These are phyloP conservation scores for Exephanes ischioxanthus DNA, from an alignment of 2,888 invertebrate species.

Conservation along the genomic window DNA sequence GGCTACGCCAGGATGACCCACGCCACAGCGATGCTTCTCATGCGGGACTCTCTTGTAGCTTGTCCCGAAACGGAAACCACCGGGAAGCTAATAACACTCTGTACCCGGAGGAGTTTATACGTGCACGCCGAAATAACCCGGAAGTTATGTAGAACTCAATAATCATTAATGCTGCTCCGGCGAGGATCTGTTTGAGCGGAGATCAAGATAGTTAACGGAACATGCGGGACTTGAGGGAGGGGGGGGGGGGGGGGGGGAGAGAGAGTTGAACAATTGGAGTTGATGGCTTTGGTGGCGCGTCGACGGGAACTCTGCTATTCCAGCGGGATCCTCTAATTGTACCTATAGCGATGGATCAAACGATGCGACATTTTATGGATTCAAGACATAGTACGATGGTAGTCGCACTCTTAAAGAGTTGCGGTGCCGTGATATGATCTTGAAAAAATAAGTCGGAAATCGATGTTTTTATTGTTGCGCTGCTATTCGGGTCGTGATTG, in stretches of 20 bases:
- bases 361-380: not conserved
- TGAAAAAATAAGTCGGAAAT: too few species aligned
- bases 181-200: slow-evolving; percentile 29
- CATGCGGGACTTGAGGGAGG: not conserved
- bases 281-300: slow-evolving; percentile 11
- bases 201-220: slow-evolving; percentile 34
- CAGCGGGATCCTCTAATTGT: not conserved
- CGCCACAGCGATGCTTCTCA: slow-evolving; percentile 28
- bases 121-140: slow-evolving; percentile 26
- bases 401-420: too few species aligned
- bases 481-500: too few species aligned
- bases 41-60: slow-evolving; percentile 2
- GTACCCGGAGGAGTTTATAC: slow-evolving; percentile 4
- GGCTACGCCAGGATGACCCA: slow-evolving; percentile 36
- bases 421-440: too few species aligned
- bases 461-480: too few species aligned
- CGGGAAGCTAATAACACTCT: slow-evolving; percentile 41
- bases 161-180: slow-evolving; percentile 12
- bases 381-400: too few species aligned
- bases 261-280: not conserved
- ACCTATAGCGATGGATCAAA: not conserved
- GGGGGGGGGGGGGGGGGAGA: not conserved
- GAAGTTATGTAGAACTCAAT: slow-evolving; percentile 26
- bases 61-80: slow-evolving; percentile 38
- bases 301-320: slow-evolving; percentile 10